Evolutionary conservation across 1,140 invertebrate genomes (phyloP).

Genomic region (Brachionus asplanchnoidis): DNA sequence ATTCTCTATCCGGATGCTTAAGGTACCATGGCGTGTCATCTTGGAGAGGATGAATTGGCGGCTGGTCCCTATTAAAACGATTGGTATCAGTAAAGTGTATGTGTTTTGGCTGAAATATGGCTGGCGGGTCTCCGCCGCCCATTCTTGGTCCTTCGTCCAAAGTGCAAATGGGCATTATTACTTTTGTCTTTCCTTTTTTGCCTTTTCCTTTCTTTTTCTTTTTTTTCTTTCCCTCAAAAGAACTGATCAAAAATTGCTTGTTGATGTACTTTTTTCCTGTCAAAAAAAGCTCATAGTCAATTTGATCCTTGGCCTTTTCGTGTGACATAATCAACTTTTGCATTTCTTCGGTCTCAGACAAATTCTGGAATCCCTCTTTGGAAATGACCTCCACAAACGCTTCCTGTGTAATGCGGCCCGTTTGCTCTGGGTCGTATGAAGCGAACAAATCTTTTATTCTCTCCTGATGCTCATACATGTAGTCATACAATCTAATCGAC

Average conservation of each 20-base stretch:
- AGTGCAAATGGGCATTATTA: constrained; percentile 55
- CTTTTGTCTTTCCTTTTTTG: constrained; percentile 55
- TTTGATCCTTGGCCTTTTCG: constrained; percentile 50
- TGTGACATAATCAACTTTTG: constrained; percentile 48
- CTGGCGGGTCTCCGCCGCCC: constrained; percentile 52
- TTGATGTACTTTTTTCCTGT: constrained; percentile 56
- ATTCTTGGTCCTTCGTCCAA: constrained; percentile 49
- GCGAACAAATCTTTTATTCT: constrained; percentile 49
- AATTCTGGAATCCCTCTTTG: constrained; percentile 49
- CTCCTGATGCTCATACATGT: constrained; percentile 48
- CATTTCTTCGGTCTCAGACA: constrained; percentile 49
- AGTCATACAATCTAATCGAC: constrained; percentile 55
- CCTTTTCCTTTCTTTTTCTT: constrained; percentile 51
- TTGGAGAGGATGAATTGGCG: constrained; percentile 53
- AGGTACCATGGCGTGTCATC: constrained; percentile 58
- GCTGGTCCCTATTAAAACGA: constrained; percentile 54
- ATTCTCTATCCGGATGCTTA: constrained; percentile 52
- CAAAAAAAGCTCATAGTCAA: constrained; percentile 56
- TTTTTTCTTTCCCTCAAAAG: constrained; percentile 56
- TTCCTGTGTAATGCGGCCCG: constrained; percentile 46
- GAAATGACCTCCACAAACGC: constrained; percentile 5
- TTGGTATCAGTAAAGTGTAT: constrained; percentile 54
- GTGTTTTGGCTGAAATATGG: constrained; percentile 51
- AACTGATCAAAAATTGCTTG: constrained; percentile 53
- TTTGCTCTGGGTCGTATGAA: constrained; percentile 50